phyloP scores from a whole-genome alignment of 92 coral and sea anemone species.

The Palythoa grandiflora region DNA sequence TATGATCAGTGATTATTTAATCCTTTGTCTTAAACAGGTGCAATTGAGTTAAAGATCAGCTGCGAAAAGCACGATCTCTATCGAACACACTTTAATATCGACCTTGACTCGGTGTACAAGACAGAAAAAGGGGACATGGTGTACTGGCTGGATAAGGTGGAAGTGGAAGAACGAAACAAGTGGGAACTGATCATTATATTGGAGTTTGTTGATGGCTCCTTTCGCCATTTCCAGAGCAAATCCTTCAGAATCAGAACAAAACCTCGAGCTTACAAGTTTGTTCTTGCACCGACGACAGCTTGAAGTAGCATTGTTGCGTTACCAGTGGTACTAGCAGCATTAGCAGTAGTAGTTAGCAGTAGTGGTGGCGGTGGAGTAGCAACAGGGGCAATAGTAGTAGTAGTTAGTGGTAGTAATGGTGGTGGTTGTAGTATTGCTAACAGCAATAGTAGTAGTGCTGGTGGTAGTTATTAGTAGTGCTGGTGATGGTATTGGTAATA shows the following conservation, averaged over 20 bases:
- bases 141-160: constrained; percentile 86
- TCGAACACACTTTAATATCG: constrained; percentile 70
- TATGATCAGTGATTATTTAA: neutral
- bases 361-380: neutral
- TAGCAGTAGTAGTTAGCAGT: neutral
- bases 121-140: constrained; percentile 70
- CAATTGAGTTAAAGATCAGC: constrained; percentile 69
- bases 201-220: constrained; percentile 76
- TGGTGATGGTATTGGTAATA: neutral
- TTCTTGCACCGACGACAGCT: constrained; percentile 32
- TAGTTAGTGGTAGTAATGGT: neutral
- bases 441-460: neutral
- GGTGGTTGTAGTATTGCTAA: neutral
- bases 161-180: constrained; percentile 79
- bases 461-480: neutral
- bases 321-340: neutral
- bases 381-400: neutral
- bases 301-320: neutral
- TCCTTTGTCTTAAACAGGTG: constrained; percentile 56
- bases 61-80: constrained; percentile 38
- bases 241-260: constrained; percentile 88
- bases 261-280: constrained; percentile 64
- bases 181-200: constrained; percentile 77
- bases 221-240: constrained; percentile 58
- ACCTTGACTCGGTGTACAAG: constrained; percentile 93